A percentile compares a stretch with the other conserved stretches of the same genome.
Conservation (phyloP, 2,888 invertebrate species). For the Drosophila recens region DNA sequence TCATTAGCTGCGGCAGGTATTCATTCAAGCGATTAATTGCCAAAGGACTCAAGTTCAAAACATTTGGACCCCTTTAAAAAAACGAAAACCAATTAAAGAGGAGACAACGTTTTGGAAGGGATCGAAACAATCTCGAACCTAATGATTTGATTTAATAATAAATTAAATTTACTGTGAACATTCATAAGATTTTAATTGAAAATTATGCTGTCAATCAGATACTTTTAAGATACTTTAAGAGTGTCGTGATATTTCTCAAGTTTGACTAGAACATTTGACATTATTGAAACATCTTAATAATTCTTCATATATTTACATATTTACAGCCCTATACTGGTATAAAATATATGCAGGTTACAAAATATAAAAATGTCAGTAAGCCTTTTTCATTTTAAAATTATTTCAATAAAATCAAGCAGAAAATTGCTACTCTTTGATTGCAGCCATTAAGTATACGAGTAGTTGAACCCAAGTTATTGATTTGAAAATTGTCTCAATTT, state of each 20-base stretch:
- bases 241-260: too few relatives aligned
- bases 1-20: conserved; percentile 17
- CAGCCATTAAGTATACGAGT: too few relatives aligned
- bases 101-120: background rate
- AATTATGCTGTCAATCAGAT: background rate
- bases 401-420: background rate
- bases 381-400: background rate
- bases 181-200: background rate
- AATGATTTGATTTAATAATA: background rate
- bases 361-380: background rate
- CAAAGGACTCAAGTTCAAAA: conserved; percentile 1
- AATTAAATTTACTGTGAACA: background rate
- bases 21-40: conserved; percentile 14
- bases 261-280: too few relatives aligned
- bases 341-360: background rate
- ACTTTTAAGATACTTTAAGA: background rate
- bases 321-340: background rate
- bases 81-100: background rate
- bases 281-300: too few relatives aligned
- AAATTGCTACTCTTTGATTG: too few relatives aligned
- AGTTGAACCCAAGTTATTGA: too few relatives aligned
- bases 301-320: background rate
- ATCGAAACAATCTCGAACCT: background rate
- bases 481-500: too few relatives aligned
- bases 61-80: background rate